These are phyloP conservation scores for Petrocephalus schoutedeni DNA, from an alignment of 2,797 vertebrate species.

Conservation along the genomic window DNA sequence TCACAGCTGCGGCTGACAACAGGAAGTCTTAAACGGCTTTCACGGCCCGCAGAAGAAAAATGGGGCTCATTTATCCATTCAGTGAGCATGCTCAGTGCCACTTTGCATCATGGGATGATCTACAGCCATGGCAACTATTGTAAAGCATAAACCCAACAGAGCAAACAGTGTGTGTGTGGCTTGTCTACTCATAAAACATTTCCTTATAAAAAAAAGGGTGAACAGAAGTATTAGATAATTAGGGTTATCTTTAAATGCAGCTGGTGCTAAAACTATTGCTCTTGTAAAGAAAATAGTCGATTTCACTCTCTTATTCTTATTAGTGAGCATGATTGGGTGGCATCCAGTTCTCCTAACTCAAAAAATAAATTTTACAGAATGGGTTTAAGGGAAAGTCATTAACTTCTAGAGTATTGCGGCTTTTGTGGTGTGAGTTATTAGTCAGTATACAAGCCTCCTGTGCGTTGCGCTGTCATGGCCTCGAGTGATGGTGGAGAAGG, in stretches of 20 bases:
- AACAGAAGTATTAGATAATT: not conserved
- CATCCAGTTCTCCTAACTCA: not conserved
- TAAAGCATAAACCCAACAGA: slow-evolving; percentile 19
- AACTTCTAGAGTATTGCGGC: not conserved
- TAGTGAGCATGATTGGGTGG: not conserved
- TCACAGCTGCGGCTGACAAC: slow-evolving; percentile 56
- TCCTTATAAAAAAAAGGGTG: not conserved
- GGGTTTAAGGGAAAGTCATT: not conserved
- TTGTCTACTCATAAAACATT: slow-evolving; percentile 7
- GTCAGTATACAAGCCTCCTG: not conserved
- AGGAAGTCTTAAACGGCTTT: slow-evolving; percentile 53
- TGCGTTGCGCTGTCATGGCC: not conserved
- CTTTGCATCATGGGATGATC: slow-evolving; percentile 44
- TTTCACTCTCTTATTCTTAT: not conserved
- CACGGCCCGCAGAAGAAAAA: slow-evolving; percentile 59
- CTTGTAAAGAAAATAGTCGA: not conserved
- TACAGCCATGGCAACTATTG: slow-evolving; percentile 55
- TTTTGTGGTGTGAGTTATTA: not conserved
- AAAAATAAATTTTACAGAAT: not conserved
- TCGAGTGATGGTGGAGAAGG: not conserved
- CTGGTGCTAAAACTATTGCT: not conserved
- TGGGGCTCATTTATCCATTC: slow-evolving; percentile 59
- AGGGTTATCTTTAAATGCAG: not conserved
- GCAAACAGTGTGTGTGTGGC: slow-evolving; percentile 18
- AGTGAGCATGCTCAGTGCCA: slow-evolving; percentile 53